Percentiles rank a stretch among this genome's conserved stretches.
Evolutionary conservation across 2,797 vertebrate genomes (phyloP).

Genomic region (Varecia variegata): DNA sequence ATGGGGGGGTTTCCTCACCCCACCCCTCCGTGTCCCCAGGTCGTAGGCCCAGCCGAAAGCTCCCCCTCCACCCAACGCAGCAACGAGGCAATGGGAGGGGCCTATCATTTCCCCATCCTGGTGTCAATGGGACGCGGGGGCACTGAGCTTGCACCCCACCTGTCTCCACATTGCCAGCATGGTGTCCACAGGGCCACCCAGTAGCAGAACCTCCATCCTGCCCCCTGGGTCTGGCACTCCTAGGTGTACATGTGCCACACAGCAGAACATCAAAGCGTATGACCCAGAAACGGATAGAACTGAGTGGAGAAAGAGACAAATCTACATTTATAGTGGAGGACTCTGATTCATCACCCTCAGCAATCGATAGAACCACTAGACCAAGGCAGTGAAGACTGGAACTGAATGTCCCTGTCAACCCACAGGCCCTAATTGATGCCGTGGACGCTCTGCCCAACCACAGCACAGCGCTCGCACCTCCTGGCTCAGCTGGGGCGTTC

Average conservation of each 20-base stretch:
- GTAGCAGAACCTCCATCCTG: background rate
- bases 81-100: background rate
- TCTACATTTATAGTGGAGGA: background rate
- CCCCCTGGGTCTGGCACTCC: background rate
- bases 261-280: background rate
- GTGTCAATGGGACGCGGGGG: background rate
- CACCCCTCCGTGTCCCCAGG: no score
- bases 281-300: accelerated
- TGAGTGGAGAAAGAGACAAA: background rate
- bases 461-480: background rate
- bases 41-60: background rate
- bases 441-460: background rate
- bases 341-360: background rate
- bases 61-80: accelerated
- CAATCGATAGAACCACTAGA: background rate
- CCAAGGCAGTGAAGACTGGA: background rate
- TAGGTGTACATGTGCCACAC: no score
- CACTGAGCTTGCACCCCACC: background rate
- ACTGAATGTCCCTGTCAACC: background rate
- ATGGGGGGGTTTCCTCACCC: no score
- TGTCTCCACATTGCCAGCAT: background rate
- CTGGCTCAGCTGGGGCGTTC: background rate
- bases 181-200: background rate
- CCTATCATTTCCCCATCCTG: background rate
- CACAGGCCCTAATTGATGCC: background rate